These are phyloP conservation scores for Dasyurus viverrinus DNA, from an alignment of 2,113 vertebrate genomes.

Conservation along the genomic window DNA sequence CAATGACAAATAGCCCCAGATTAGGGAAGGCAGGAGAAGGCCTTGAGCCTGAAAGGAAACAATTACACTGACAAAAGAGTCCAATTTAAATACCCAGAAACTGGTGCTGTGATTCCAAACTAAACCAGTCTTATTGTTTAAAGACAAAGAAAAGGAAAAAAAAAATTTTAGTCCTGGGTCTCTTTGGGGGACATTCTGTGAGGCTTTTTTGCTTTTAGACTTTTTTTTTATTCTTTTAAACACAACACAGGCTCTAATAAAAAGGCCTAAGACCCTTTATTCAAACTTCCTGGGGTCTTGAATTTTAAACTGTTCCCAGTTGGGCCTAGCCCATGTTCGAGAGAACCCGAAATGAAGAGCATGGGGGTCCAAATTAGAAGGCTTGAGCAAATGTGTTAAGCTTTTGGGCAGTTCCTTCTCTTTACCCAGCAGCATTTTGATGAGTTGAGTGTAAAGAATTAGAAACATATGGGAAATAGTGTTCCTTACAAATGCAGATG, in stretches of 20 bases:
- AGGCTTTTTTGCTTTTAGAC: background rate
- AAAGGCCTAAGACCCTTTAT: background rate
- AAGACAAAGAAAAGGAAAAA: background rate
- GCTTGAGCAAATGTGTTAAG: background rate
- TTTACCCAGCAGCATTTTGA: background rate
- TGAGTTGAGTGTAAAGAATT: conserved; percentile 5
- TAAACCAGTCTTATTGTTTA: background rate
- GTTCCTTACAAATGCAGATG: background rate
- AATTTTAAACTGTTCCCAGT: background rate
- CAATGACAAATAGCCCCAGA: background rate
- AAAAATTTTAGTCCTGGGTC: background rate
- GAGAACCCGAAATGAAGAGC: background rate
- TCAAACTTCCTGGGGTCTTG: conserved; percentile 3
- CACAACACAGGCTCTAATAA: background rate
- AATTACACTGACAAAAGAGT: background rate
- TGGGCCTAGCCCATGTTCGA: background rate
- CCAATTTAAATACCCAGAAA: background rate
- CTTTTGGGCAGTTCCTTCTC: background rate
- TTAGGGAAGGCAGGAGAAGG: background rate
- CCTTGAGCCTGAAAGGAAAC: background rate
- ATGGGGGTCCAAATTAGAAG: background rate
- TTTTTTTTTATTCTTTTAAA: background rate
- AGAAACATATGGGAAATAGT: background rate
- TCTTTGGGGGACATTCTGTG: background rate
- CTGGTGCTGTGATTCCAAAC: background rate